These are phyloP conservation scores for Chrysocyon brachyurus DNA, from an alignment of 2,797 vertebrate species.

Conservation along the genomic window DNA sequence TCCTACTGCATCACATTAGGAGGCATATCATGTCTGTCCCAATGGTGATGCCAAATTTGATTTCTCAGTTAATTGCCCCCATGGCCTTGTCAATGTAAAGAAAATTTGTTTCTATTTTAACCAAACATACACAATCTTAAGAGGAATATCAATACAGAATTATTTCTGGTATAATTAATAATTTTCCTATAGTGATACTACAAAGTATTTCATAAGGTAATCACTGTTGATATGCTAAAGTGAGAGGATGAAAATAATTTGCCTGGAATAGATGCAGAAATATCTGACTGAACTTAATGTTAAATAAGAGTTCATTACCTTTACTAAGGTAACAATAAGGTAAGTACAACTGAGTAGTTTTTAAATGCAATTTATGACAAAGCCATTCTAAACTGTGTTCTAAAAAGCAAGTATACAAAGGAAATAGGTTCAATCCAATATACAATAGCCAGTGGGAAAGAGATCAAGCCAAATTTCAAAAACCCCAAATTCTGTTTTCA, in stretches of 20 bases:
- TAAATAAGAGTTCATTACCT: neutral
- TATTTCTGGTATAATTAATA: neutral
- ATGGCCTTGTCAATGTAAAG: neutral
- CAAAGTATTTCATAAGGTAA: neutral
- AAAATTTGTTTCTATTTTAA: neutral
- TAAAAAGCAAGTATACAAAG: neutral
- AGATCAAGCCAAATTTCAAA: neutral
- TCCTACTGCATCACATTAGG: neutral
- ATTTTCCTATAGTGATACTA: neutral
- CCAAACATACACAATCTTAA: conserved; percentile 16
- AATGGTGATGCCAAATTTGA: neutral
- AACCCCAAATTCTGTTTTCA: neutral
- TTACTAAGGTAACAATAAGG: neutral
- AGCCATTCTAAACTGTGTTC: neutral
- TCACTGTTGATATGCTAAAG: neutral
- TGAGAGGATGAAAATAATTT: neutral
- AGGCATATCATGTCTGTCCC: neutral
- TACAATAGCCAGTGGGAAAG: neutral
- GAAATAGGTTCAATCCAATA: neutral
- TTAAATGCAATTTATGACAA: neutral
- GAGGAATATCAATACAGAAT: neutral
- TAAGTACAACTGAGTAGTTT: neutral
- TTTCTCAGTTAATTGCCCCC: neutral
- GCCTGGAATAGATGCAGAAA: neutral
- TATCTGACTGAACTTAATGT: neutral